Evolutionary conservation across 2,888 invertebrate species (phyloP).

Genomic region (Agrotis exclamationis): DNA sequence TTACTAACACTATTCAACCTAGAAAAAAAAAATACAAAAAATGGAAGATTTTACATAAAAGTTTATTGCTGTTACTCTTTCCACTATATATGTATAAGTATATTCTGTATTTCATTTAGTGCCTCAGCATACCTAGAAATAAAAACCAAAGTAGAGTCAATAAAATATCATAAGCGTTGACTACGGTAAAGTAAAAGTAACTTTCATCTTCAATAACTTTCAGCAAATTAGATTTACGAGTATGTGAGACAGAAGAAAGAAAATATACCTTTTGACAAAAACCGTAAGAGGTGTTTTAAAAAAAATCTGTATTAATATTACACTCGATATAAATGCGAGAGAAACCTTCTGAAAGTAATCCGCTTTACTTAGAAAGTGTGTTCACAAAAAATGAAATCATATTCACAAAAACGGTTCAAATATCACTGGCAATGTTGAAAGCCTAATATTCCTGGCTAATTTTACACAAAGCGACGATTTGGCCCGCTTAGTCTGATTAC

Average conservation of each 20-base stretch:
- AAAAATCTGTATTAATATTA: constrained; percentile 47
- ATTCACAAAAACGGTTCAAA: constrained; percentile 55
- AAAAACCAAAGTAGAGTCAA: constrained; percentile 16
- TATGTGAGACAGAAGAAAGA: constrained; percentile 15
- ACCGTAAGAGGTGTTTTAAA: constrained; percentile 26
- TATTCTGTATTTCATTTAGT: background rate
- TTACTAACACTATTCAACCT: too few species aligned
- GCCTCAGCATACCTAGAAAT: background rate
- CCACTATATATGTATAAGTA: too few species aligned
- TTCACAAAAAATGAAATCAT: constrained; percentile 56
- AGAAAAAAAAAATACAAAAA: too few species aligned
- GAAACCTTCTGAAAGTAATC: constrained; percentile 52
- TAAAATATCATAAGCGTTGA: constrained; percentile 12
- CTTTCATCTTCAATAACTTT: constrained; percentile 20
- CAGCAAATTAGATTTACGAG: constrained; percentile 35
- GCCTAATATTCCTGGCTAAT: constrained; percentile 65
- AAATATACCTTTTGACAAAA: constrained; percentile 41
- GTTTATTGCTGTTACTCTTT: too few species aligned
- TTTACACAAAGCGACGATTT: constrained; percentile 67
- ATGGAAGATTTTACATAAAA: too few species aligned
- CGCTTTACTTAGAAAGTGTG: constrained; percentile 48
- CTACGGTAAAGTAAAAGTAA: constrained; percentile 25
- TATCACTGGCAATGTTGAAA: constrained; percentile 60
- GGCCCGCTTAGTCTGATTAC: constrained; percentile 67
- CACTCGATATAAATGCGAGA: constrained; percentile 46